A percentile compares a stretch with the other conserved stretches of the same genome.
These are phyloP conservation scores for Ormyrus labotus DNA, from an alignment of 2,888 invertebrate species.

Conservation along the genomic window DNA sequence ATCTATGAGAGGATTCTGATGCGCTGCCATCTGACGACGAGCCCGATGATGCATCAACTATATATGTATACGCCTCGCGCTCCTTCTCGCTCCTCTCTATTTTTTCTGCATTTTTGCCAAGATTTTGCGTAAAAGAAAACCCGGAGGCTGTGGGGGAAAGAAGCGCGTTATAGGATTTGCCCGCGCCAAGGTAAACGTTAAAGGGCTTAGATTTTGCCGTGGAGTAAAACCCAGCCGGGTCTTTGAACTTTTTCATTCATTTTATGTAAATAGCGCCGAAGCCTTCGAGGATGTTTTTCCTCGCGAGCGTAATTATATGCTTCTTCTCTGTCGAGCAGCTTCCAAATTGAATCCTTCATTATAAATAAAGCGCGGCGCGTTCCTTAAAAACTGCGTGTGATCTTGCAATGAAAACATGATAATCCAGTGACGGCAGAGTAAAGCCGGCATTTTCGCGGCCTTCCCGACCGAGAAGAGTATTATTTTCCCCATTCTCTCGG, in stretches of 20 bases:
- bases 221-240: background rate
- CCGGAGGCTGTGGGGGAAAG: slow-evolving; percentile 2
- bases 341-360: background rate
- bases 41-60: slow-evolving; percentile 66
- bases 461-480: slow-evolving; percentile 36
- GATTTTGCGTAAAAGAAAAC: slow-evolving; percentile 49
- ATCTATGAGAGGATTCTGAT: slow-evolving; percentile 70
- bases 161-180: slow-evolving; percentile 44
- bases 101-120: slow-evolving; percentile 50
- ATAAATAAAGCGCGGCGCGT: too few relatives aligned
- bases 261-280: slow-evolving; percentile 13
- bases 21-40: slow-evolving; percentile 64
- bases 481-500: slow-evolving; percentile 40
- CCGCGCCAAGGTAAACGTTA: slow-evolving; percentile 42
- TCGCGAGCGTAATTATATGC: slow-evolving; percentile 20
- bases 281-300: slow-evolving; percentile 10
- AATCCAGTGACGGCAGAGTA: background rate
- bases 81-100: slow-evolving; percentile 40
- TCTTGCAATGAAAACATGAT: background rate
- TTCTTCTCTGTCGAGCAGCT: background rate
- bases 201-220: slow-evolving; percentile 44
- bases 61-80: slow-evolving; percentile 44
- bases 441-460: slow-evolving; percentile 37
- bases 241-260: slow-evolving; percentile 45
- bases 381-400: too few relatives aligned